Evolutionary conservation across 2,797 vertebrate genomes (phyloP), one percentile per base, ranked within the genome.

Genomic region (Brachymystax lenok): DNA sequence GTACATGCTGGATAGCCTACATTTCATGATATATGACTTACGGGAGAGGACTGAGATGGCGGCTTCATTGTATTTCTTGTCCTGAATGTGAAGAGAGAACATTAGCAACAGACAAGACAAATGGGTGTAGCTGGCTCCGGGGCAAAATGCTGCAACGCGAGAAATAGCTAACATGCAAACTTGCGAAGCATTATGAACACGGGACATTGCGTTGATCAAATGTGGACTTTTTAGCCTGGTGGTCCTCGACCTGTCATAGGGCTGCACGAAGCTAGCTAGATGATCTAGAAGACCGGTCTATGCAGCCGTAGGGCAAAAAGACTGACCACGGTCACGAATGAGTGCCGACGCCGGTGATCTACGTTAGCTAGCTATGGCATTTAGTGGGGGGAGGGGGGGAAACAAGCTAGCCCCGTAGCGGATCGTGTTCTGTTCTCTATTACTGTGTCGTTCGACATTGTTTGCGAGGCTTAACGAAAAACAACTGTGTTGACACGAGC

Each of bases 31-130:
- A 79, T 17, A 27, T 68, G 87, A 94, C 93, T 89, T 77, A 93
- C 94, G 30, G 93, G 89, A 81, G 93, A 56, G 1, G 91, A 92
- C 75, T 91, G 94, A 21, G 94, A 87, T 12, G 95, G 94, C 14
- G 94, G 94, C 83, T 95, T 96, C 91, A 95, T 95, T 73, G 94
- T 93, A 91, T 88, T 95, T 85, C 94, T 94, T 73, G 93, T 93
- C 89, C 95, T 96, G 77, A 3, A 24, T 24, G 35, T 82, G 6
- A 76, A n/a, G 13, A 71, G 50, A 71, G 12, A 71, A 71, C 50
- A 71, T 28, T 52, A 52, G 40, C 14, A 17, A 17, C 24, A 8
- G 17, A 28, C 24, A 54, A 27, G 66, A 17, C 64, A 67, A 66
- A 66, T 33, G 66, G 21, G 59, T 63, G 59, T 63, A 63, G 21